Percentiles rank a stretch among this genome's conserved stretches.
phyloP scores from a whole-genome alignment of 2,113 vertebrate genomes.

The Gila orcuttii region DNA sequence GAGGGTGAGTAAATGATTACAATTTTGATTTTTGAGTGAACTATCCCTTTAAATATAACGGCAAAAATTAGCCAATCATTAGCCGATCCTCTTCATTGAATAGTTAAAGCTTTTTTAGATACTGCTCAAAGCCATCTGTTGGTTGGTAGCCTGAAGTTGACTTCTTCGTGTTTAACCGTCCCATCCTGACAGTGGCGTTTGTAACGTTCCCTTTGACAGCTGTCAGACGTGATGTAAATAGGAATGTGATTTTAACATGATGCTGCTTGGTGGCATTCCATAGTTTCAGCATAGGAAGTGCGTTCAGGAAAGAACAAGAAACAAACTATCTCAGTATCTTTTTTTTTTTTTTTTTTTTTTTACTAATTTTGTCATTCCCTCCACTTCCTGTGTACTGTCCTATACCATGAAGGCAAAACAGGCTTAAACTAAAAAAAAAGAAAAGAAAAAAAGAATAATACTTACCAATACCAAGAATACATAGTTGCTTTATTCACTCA shows the following conservation, averaged over 20 bases:
- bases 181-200: background rate
- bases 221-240: background rate
- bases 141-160: slow-evolving; percentile 23
- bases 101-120: background rate
- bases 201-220: background rate
- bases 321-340: background rate
- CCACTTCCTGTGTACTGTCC: background rate
- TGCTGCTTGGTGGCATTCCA: background rate
- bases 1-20: background rate
- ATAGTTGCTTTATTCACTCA: background rate
- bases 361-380: background rate
- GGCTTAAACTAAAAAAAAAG: background rate
- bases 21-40: background rate
- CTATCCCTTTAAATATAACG: background rate
- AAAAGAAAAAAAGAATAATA: background rate
- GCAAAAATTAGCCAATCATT: background rate
- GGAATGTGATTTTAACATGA: background rate
- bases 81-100: background rate
- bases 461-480: background rate
- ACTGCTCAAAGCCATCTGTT: background rate
- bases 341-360: background rate
- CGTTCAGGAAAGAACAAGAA: background rate
- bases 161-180: background rate
- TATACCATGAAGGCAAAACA: background rate
- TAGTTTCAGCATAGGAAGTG: background rate